Base-by-base conservation (phyloP, 2,888 invertebrate genomes). In the Abscondita cerata region DNA sequence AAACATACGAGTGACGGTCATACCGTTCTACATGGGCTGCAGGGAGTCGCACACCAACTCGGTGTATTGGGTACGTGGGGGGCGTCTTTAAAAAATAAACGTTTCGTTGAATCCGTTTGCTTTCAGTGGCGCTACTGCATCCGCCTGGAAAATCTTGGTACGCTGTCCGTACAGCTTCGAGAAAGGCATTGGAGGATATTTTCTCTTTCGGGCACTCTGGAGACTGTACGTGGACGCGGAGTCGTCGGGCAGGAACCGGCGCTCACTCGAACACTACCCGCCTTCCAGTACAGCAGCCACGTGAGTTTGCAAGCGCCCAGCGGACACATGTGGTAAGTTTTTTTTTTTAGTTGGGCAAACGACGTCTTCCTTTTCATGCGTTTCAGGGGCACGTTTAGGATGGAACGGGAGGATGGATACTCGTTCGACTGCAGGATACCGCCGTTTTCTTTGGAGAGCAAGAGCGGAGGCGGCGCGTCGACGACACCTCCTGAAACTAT, bases 111-210 rank as follows among this genome's bases (percentile, higher is more conserved):
- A 15, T 40, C n/a, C 2, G 6, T 12, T 44, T 44, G 44, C 8
- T 81, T 81, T 60, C 70, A 92, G 92, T 99, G 99, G 99, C 88
- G 98, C 40, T 99, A 99, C 80, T 97, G 97, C 78, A 97, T 99
- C 76, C 87, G 98, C 15, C 83, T 99, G 70, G 98, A 98, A 84
- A 98, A 99, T 82, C 84, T 97, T 55, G 94, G 96, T 0, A 87
- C 91, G 34, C 83, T 92, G 55, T 91, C 93, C 54, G 95, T 98
- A 1, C 97, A 97, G 78, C 82, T 99, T 47, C 86, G 98, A 62
- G 97, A 98, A 83, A 84, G 98, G n/a, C 96, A 98, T 81, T 98
- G 98, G 98, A 87, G 97, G 71, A 98, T 98, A 78, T 98, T 98
- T 81, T 96, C 96, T 34, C 83, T 98, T 62, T 93, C 92, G 52